Evolutionary conservation across 2,888 invertebrate genomes (phyloP).

Genomic region (Yponomeuta sedellus): DNA sequence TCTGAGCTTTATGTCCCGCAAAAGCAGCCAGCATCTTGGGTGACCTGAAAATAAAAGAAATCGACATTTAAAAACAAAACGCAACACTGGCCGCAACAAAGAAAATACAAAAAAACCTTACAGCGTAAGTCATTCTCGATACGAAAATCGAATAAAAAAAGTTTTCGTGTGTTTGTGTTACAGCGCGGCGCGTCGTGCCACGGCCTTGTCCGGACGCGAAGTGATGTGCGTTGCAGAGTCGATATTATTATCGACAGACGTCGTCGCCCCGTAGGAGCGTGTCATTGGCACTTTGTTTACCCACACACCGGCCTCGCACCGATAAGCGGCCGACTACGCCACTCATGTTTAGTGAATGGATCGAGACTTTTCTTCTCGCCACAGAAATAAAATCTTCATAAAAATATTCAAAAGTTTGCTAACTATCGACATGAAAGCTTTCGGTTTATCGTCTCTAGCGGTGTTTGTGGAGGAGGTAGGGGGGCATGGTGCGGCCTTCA

Average conservation of each 20-base stretch:
- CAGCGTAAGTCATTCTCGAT: conserved; percentile 10
- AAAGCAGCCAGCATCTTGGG: conserved; percentile 56
- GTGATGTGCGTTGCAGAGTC: conserved; percentile 55
- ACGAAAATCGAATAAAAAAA: conserved; percentile 13
- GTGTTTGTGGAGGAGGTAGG: conserved; percentile 38
- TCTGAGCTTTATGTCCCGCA: conserved; percentile 32
- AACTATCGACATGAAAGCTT: not conserved
- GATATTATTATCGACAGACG: conserved; percentile 60
- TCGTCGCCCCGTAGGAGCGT: conserved; percentile 41
- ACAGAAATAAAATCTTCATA: not conserved
- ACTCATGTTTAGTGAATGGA: conserved; percentile 6
- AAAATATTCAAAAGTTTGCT: not conserved
- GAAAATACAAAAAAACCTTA: conserved; percentile 17
- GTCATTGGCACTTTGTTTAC: conserved; percentile 73
- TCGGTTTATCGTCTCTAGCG: conserved; percentile 37
- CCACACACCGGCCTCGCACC: conserved; percentile 44
- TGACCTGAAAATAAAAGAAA: conserved; percentile 49
- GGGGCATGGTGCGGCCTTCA: conserved; percentile 67
- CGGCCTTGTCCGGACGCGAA: conserved; percentile 64
- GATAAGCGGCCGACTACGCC: conserved; percentile 18
- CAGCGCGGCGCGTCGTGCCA: conserved; percentile 27
- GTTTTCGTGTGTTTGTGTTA: conserved; percentile 19
- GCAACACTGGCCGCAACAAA: conserved; percentile 12
- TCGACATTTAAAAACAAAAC: conserved; percentile 19
- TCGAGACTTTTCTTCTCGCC: not conserved